phyloP scores from a whole-genome alignment of 2,797 vertebrate genomes.

The Phataginus tricuspis region DNA sequence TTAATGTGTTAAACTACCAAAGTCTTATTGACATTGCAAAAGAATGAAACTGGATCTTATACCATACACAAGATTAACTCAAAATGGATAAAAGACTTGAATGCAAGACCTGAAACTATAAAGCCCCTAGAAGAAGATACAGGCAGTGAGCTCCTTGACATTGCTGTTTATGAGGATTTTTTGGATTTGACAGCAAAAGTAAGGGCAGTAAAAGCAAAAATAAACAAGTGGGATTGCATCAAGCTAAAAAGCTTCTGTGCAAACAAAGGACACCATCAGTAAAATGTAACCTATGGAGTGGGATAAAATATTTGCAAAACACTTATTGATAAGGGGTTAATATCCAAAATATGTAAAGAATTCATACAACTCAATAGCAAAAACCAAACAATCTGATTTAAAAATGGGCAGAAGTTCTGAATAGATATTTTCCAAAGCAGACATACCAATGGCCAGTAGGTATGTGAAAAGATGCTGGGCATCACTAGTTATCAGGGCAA shows the following conservation, averaged over 20 bases:
- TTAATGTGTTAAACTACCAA: background rate
- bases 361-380: background rate
- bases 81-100: background rate
- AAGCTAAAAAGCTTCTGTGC: background rate
- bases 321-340: background rate
- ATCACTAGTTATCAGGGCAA: background rate
- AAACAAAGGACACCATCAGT: background rate
- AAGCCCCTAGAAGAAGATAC: background rate
- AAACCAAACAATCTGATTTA: background rate
- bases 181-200: background rate
- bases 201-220: background rate
- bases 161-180: background rate
- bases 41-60: background rate
- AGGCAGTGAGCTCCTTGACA: background rate
- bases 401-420: background rate
- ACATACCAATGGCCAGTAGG: background rate
- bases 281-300: background rate
- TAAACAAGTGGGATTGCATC: background rate
- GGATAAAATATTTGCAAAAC: background rate
- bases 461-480: background rate
- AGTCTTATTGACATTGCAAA: background rate
- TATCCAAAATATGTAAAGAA: background rate
- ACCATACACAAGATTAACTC: background rate
- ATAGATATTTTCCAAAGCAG: background rate
- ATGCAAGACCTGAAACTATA: background rate